Base-by-base conservation (phyloP, 2,888 invertebrate species). In the Xestobium rufovillosum region DNA sequence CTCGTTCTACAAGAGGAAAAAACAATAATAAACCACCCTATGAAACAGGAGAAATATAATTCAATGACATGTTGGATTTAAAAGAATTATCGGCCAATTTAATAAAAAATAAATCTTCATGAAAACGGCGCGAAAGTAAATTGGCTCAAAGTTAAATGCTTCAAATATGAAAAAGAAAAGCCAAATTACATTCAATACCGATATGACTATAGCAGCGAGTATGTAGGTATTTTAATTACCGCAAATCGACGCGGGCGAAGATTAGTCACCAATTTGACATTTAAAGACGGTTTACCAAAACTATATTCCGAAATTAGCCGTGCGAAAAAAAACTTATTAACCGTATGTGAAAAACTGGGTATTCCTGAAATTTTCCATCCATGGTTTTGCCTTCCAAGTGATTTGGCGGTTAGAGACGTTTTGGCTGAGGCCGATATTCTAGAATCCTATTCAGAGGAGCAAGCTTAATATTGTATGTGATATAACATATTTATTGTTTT, bases 111-210 rank as follows among this genome's bases (percentile, higher is more conserved):
- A 19, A 19, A 6, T 19, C 6, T 19, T n/a, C 6, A 19, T 19
- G 23, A 19, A 19, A 19, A 19, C 6, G 41, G 38, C 6, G 42
- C 33, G 27, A 44, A 40, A 31, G 35, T 47, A 10, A 43, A 43
- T 32, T 43, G 45, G 45, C 13, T 43, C 10, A 43, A 43, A 37
- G 25, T 45, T 14, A 44, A 47, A 33, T 44, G 44, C 29, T 38
- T 44, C 13, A 37, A 14, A 23, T 43, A 44, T 36, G 12, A 32
- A n/a, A 45, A 44, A 34, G 28, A 31, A 12, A 44, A 44, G 15
- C 41, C 41, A 25, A 11, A 35, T 15, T 34, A 35, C 16, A 33
- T 43, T 38, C 34, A 41, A 23, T 43, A 41, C 28, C 27, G 32
- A 30, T 45, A 45, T 35, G 37, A 39, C 29, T 35, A 41, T 33